These are phyloP conservation scores for Nasonovia ribisnigri DNA, from an alignment of 2,888 invertebrate genomes.

Conservation along the genomic window DNA sequence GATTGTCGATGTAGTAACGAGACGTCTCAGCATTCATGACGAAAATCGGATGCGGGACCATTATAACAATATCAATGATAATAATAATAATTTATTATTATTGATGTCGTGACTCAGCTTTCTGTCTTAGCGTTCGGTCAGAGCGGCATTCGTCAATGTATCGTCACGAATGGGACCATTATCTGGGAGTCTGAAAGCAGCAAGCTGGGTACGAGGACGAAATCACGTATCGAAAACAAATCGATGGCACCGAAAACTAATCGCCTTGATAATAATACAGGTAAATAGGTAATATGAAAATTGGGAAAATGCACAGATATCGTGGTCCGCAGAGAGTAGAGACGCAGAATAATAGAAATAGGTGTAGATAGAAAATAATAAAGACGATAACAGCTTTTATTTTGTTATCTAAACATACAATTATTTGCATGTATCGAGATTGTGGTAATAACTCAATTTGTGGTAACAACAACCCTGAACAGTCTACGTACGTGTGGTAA, in stretches of 20 bases:
- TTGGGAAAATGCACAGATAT: not conserved
- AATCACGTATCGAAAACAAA: not conserved
- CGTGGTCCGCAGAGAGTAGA: too few species aligned
- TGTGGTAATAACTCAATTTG: not conserved
- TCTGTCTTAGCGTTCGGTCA: not conserved
- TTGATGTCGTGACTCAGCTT: not conserved
- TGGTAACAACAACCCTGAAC: not conserved
- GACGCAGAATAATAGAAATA: not conserved
- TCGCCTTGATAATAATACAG: not conserved
- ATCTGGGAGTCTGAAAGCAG: not conserved
- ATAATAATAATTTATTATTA: not conserved
- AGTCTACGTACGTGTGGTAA: too few species aligned
- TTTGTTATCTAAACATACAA: not conserved
- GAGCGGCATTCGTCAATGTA: not conserved
- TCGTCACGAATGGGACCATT: not conserved
- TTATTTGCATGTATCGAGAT: not conserved
- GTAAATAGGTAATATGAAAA: not conserved
- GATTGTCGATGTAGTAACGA: constrained; percentile 58
- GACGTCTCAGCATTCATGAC: constrained; percentile 62
- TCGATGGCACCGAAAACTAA: not conserved
- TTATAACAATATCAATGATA: not conserved
- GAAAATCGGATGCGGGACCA: constrained; percentile 58
- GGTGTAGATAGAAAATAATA: too few species aligned
- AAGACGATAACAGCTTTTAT: not conserved
- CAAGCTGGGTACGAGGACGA: not conserved